These are phyloP conservation scores for Cavia aperea DNA, from an alignment of 2,113 vertebrate species.

Conservation along the genomic window DNA sequence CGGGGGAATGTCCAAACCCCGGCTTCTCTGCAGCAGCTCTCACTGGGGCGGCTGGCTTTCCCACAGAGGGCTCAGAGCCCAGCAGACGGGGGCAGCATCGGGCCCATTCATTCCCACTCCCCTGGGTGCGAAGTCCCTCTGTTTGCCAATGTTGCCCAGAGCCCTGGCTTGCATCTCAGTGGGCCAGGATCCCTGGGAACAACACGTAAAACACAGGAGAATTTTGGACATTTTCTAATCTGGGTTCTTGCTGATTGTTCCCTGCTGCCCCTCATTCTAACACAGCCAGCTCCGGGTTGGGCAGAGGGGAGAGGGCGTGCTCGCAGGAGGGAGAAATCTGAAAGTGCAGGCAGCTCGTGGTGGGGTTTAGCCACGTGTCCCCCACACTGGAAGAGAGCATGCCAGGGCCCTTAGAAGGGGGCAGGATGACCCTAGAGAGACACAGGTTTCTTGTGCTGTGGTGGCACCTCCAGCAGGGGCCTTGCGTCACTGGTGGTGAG, in stretches of 20 bases:
- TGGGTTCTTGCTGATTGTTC: neutral
- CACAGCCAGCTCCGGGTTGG: neutral
- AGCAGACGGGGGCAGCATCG: neutral
- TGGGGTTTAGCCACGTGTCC: neutral
- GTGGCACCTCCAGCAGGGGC: neutral
- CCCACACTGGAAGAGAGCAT: neutral
- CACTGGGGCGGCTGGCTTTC: neutral
- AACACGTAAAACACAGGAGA: neutral
- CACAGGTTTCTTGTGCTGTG: neutral
- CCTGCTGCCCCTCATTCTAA: neutral
- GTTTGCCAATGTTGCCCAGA: fast-evolving
- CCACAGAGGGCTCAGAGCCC: neutral
- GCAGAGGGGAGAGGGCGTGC: too few relatives aligned
- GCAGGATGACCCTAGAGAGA: too few relatives aligned
- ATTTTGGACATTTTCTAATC: too few relatives aligned
- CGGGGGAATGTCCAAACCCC: neutral
- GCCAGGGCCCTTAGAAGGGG: fast-evolving
- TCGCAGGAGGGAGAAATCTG: neutral
- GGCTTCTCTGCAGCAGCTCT: neutral
- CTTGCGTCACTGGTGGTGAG: neutral
- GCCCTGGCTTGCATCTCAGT: neutral
- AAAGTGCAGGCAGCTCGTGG: neutral
- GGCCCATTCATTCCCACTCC: too few relatives aligned
- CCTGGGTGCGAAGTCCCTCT: neutral
- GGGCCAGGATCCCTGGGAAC: neutral